Percentiles rank a stretch among this genome's conserved stretches.
These are phyloP conservation scores for Sinocyclocheilus anophthalmus DNA, from an alignment of 2,113 vertebrate species.

Conservation along the genomic window DNA sequence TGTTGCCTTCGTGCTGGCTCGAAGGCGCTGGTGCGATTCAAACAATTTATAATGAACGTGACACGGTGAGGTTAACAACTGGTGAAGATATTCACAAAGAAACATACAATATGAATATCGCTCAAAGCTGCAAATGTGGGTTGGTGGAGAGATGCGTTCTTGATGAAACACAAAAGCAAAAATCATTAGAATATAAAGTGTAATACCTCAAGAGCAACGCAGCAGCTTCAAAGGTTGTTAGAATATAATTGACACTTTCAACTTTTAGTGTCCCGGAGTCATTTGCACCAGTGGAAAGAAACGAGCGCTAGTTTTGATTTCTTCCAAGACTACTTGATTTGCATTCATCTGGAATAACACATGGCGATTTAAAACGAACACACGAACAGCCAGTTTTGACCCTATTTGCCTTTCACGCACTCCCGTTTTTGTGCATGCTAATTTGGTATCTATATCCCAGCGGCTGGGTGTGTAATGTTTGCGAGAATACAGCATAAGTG, in stretches of 20 bases:
- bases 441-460: constrained; percentile 7
- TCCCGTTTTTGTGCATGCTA: background rate
- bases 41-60: constrained; percentile 39
- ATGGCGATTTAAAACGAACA: background rate
- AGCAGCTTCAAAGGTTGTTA: constrained; percentile 56
- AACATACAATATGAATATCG: constrained; percentile 57
- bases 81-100: constrained; percentile 56
- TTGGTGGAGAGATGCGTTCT: constrained; percentile 43
- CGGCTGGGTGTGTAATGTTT: constrained; percentile 7
- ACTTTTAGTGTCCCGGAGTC: constrained; percentile 55
- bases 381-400: background rate
- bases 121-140: constrained; percentile 52
- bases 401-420: constrained; percentile 38
- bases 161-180: constrained; percentile 54
- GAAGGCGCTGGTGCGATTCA: constrained; percentile 29
- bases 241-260: constrained; percentile 61
- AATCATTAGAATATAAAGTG: constrained; percentile 53
- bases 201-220: constrained; percentile 54
- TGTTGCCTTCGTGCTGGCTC: background rate
- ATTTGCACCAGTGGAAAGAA: constrained; percentile 53
- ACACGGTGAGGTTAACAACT: constrained; percentile 42
- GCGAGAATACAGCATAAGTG: background rate
- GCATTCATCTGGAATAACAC: constrained; percentile 25
- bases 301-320: constrained; percentile 13
- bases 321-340: constrained; percentile 37